Percentiles rank a stretch among this genome's conserved stretches.
Evolutionary conservation across 2,888 invertebrate genomes (phyloP).

Genomic region (Aproaerema taeniolella): DNA sequence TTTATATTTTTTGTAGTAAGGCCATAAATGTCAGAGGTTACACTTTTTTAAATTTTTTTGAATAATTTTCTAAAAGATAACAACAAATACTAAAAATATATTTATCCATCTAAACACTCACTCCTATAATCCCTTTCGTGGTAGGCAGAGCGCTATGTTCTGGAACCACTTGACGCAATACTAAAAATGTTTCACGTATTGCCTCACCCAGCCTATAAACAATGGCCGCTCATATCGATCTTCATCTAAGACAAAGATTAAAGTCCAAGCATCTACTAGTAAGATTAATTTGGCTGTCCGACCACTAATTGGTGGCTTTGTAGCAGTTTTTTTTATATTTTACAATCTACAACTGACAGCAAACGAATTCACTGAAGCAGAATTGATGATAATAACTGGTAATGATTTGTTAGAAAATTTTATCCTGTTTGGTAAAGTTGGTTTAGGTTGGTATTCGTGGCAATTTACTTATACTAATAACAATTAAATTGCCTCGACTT

Average conservation of each 20-base stretch:
- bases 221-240: background rate
- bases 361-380: constrained; percentile 23
- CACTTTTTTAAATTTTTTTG: no score
- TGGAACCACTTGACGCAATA: no score
- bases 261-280: constrained; percentile 10
- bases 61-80: no score
- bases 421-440: background rate
- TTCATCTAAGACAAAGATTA: constrained; percentile 15
- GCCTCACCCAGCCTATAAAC: background rate
- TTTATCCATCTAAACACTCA: no score
- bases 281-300: constrained; percentile 19
- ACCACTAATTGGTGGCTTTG: constrained; percentile 18
- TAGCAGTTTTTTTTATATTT: constrained; percentile 10
- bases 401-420: constrained; percentile 9
- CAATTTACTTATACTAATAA: background rate
- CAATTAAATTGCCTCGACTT: background rate
- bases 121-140: no score
- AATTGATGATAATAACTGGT: constrained; percentile 25
- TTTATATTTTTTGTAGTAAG: no score
- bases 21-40: no score
- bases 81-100: no score
- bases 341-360: constrained; percentile 11
- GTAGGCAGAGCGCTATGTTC: no score
- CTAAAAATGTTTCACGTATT: no score
- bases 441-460: no score